Evolutionary conservation across 2,797 vertebrate genomes (phyloP), one percentile per base, ranked within the genome.

Genomic region (Phataginus tetradactyla): DNA sequence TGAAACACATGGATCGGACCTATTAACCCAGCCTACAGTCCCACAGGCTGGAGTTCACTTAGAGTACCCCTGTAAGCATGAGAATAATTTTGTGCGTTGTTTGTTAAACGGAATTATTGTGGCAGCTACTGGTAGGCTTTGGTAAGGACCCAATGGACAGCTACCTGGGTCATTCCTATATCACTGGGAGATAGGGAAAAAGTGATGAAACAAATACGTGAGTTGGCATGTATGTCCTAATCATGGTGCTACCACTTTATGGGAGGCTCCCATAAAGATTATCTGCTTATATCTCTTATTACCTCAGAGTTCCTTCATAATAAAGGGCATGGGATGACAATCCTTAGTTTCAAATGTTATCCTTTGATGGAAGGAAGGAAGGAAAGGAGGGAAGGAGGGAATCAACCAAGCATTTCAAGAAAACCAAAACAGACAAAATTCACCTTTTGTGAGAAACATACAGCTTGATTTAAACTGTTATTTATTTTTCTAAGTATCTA

Each of bases 401-500:
- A 83, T 66, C 15, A 39, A 42, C 14, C 71, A 85, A 85, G 23
- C 57, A 61, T 42, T 87, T 83, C 29, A 69, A 69, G 71, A 59
- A 45, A 94, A 83, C 4, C 3, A 18, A 69, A 61, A 42, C 32
- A 75, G 20, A 64, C 0, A 57, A 91, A 87, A 74, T 61, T 64
- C 4, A 78, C 5, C 2, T 74, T 61, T 59, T 79, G 7, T 37
- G 10, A 15, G 45, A 91, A 90, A 86, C 18, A 81, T 32, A 53
- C 2, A 69, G 8, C 14, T 94, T 78, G 66, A 83, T 75, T 29
- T 51, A 88, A 91, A 91, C 10, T 59, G 10, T 45, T 34, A 72
- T 23, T 85, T 83, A 34, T 51, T 94, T 85, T 86, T 87, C 64
- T 71, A 87, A 86, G 29, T 51, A 91, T 68, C 32, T 77, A 84